phyloP scores from a whole-genome alignment of 2,113 vertebrate species.

The Pseudopodoces humilis region DNA sequence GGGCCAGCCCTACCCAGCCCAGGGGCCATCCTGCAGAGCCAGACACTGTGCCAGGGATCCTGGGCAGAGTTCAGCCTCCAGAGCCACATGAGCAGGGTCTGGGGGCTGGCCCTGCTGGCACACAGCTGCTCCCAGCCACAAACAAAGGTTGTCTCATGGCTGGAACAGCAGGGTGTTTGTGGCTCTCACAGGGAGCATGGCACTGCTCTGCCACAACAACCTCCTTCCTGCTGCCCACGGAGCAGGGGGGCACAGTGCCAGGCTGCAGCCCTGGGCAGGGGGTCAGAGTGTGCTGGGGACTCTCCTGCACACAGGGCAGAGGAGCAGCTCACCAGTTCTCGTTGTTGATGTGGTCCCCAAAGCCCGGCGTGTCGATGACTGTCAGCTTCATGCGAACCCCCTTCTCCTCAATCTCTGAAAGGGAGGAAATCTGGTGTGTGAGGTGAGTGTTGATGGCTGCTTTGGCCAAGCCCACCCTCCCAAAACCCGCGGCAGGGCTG shows the following conservation, averaged over 20 bases:
- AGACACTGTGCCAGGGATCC: neutral
- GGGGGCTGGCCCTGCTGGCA: neutral
- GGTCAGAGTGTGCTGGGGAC: neutral
- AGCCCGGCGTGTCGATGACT: slow-evolving; percentile 94
- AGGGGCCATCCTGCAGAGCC: fast-evolving
- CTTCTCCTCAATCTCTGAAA: slow-evolving; percentile 94
- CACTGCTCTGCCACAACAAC: neutral
- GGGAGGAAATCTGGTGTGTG: neutral
- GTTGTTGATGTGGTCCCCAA: slow-evolving; percentile 98
- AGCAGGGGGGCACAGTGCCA: neutral
- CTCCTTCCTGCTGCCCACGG: neutral
- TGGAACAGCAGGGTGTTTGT: slow-evolving; percentile 38
- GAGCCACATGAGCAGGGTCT: neutral
- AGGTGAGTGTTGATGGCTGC: fast-evolving
- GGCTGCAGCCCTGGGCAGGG: neutral
- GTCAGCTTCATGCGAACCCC: slow-evolving; percentile 98
- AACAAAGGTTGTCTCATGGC: slow-evolving; percentile 52
- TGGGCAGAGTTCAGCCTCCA: neutral
- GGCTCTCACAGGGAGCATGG: neutral
- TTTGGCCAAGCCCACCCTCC: neutral
- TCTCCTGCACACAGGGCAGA: neutral
- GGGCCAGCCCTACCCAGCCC: neutral
- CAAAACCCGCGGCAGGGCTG: neutral
- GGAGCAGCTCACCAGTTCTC: slow-evolving; percentile 89
- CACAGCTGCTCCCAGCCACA: neutral